These are phyloP conservation scores for Empidonax traillii DNA, from an alignment of 2,113 vertebrate species.

Conservation along the genomic window DNA sequence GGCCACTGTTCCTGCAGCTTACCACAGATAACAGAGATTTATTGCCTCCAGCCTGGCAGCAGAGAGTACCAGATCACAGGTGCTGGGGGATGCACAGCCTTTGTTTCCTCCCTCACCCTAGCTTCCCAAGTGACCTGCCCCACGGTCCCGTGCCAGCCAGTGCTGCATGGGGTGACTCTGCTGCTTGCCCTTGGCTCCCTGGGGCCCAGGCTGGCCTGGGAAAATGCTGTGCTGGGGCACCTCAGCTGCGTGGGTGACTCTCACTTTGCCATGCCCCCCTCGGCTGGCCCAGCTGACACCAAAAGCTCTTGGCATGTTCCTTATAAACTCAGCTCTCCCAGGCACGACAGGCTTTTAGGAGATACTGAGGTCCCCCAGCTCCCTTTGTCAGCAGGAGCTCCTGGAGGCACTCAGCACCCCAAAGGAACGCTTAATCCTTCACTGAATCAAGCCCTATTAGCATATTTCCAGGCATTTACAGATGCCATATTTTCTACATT, in stretches of 20 bases:
- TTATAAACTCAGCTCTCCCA: background rate
- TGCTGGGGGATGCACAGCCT: background rate
- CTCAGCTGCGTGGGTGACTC: background rate
- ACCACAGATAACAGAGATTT: background rate
- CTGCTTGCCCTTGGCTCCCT: background rate
- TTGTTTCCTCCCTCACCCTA: background rate
- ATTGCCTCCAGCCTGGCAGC: background rate
- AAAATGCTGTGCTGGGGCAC: background rate
- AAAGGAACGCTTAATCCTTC: background rate
- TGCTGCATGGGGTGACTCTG: background rate
- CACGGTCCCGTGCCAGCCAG: accelerated
- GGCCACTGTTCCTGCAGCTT: background rate
- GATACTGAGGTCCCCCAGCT: background rate
- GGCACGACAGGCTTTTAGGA: background rate
- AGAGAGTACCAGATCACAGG: background rate
- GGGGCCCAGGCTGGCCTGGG: background rate
- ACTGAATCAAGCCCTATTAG: slow-evolving; percentile 28
- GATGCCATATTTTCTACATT: slow-evolving; percentile 79
- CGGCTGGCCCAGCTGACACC: background rate
- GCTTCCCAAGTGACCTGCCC: background rate
- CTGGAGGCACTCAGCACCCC: slow-evolving; percentile 17
- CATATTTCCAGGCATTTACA: slow-evolving; percentile 68
- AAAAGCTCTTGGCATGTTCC: background rate
- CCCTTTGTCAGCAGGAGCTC: background rate
- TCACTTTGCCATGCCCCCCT: background rate